A percentile compares a stretch with the other conserved stretches of the same genome.
Evolutionary conservation across 1,140 invertebrate species (phyloP).

Genomic region (Pantala flavescens): DNA sequence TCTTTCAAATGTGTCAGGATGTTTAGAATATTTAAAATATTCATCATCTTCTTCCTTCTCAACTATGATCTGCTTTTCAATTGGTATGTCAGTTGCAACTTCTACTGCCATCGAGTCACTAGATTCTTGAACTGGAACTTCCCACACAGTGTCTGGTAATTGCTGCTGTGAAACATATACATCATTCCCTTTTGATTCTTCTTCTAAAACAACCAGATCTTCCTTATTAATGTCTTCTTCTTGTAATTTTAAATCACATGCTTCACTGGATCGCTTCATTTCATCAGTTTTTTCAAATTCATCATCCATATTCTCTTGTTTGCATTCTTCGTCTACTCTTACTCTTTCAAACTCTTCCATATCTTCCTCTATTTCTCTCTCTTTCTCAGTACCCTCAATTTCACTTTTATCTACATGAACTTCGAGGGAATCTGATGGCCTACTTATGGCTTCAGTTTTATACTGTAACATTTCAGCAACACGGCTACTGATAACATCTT

Average conservation of each 20-base stretch:
- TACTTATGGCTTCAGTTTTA: slow-evolving; percentile 31
- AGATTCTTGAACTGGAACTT: slow-evolving; percentile 45
- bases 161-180: slow-evolving; percentile 33
- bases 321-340: slow-evolving; percentile 21
- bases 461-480: slow-evolving; percentile 27
- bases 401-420: slow-evolving; percentile 42
- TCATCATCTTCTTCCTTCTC: slow-evolving; percentile 33
- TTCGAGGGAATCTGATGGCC: slow-evolving; percentile 36
- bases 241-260: not conserved
- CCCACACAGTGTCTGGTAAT: slow-evolving; percentile 49
- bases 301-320: slow-evolving; percentile 18
- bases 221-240: slow-evolving; percentile 11
- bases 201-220: not conserved
- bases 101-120: slow-evolving; percentile 25
- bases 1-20: slow-evolving; percentile 11
- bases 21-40: slow-evolving; percentile 17
- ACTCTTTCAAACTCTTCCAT: slow-evolving; percentile 30
- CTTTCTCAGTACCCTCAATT: slow-evolving; percentile 38
- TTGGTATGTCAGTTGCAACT: slow-evolving; percentile 29
- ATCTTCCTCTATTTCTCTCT: slow-evolving; percentile 32
- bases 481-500: slow-evolving; percentile 21
- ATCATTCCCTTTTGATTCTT: not conserved
- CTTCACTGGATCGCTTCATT: not conserved
- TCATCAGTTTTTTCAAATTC: slow-evolving; percentile 20
- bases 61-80: slow-evolving; percentile 28